Percentiles rank a stretch among this genome's conserved stretches.
Evolutionary conservation across 2,113 vertebrate species (phyloP).

Genomic region (Aythya baeri): DNA sequence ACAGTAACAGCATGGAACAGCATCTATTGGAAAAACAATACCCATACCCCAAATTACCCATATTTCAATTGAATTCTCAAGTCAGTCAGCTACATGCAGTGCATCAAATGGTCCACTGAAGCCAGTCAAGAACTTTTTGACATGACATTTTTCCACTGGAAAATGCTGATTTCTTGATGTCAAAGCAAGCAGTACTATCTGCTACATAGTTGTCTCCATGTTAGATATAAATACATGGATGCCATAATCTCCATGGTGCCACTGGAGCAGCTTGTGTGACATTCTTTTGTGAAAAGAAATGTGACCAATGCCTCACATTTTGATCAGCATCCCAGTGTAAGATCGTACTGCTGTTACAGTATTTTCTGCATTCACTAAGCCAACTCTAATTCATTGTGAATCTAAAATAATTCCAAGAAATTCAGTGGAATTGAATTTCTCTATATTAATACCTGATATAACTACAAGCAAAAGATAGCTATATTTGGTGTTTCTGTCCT

Average conservation of each 20-base stretch:
- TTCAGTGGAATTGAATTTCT: neutral
- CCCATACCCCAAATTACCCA: accelerated
- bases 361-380: neutral
- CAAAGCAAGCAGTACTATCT: neutral
- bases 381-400: neutral
- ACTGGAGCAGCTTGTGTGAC: neutral
- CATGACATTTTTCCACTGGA: neutral
- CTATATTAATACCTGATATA: neutral
- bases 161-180: neutral
- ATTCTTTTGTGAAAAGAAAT: neutral
- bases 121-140: neutral
- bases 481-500: neutral
- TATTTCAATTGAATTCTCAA: neutral
- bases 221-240: neutral
- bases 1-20: neutral
- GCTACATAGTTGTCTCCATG: neutral
- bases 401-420: neutral
- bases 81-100: neutral
- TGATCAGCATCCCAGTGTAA: neutral
- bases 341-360: neutral
- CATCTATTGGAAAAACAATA: neutral
- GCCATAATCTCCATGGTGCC: neutral
- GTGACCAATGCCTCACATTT: neutral
- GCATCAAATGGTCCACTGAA: neutral
- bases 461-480: neutral